phyloP scores from a whole-genome alignment of 2,113 vertebrate genomes.

The Ammodytes marinus region DNA sequence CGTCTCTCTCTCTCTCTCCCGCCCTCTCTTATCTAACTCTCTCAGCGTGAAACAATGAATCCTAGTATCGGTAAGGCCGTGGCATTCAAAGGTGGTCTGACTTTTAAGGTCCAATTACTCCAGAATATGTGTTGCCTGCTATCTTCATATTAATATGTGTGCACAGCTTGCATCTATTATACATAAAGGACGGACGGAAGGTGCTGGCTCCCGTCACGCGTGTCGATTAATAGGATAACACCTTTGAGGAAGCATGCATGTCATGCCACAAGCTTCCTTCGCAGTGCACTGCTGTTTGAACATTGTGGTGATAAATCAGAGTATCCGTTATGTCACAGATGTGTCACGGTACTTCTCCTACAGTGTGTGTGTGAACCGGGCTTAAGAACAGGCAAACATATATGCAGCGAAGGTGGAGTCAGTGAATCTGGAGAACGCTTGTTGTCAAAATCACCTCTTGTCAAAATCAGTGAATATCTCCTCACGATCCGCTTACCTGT shows the following conservation, averaged over 20 bases:
- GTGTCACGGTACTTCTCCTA: neutral
- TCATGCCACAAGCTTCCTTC: too few relatives aligned
- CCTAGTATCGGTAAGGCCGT: neutral
- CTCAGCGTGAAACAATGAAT: neutral
- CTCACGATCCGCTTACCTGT: too few relatives aligned
- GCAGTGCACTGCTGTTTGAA: too few relatives aligned
- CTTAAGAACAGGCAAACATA: too few relatives aligned
- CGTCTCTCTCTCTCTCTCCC: neutral
- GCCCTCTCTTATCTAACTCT: constrained; percentile 14
- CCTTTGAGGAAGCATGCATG: neutral
- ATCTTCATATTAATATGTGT: neutral
- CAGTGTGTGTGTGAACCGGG: too few relatives aligned
- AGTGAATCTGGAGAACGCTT: too few relatives aligned
- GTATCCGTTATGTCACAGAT: neutral
- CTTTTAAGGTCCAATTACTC: neutral
- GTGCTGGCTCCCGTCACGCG: neutral
- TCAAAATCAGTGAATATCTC: too few relatives aligned
- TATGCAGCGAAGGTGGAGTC: too few relatives aligned
- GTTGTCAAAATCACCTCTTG: too few relatives aligned
- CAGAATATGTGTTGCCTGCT: neutral
- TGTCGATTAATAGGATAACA: neutral
- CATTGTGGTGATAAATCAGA: too few relatives aligned
- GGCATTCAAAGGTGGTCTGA: neutral
- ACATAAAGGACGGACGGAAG: neutral
- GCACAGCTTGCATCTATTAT: neutral